These are phyloP conservation scores for Sarcophaga carnaria DNA, from an alignment of 2,888 invertebrate genomes.

Conservation along the genomic window DNA sequence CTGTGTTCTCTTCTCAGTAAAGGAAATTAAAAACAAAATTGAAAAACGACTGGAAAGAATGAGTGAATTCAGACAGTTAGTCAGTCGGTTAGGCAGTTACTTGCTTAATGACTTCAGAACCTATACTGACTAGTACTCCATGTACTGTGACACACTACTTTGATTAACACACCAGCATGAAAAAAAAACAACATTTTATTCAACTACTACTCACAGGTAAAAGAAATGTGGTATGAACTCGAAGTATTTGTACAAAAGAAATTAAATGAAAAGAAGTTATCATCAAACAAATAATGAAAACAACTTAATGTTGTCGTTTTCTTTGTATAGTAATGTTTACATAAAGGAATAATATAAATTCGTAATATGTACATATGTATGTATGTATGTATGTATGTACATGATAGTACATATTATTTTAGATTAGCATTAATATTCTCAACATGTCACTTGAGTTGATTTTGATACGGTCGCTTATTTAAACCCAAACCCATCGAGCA, in stretches of 20 bases:
- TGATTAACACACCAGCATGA: background rate
- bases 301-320: constrained; percentile 3
- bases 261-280: background rate
- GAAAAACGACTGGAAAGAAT: background rate
- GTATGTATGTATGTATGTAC: background rate
- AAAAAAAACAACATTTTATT: background rate
- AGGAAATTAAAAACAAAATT: background rate
- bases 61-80: no score
- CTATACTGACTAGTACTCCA: no score
- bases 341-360: constrained; percentile 15
- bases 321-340: background rate
- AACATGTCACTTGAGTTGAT: constrained; percentile 56
- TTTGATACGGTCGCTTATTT: constrained; percentile 34
- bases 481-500: constrained; percentile 3
- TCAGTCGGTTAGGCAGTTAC: background rate
- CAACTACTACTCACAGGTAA: background rate
- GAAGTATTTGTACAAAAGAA: background rate
- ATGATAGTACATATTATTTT: constrained; percentile 22
- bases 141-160: no score
- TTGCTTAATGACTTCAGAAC: background rate
- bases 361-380: background rate
- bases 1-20: background rate
- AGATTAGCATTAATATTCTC: constrained; percentile 58
- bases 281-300: constrained; percentile 1
- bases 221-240: background rate